Conservation (phyloP, 2,888 invertebrate genomes). For the Thera britannica region DNA sequence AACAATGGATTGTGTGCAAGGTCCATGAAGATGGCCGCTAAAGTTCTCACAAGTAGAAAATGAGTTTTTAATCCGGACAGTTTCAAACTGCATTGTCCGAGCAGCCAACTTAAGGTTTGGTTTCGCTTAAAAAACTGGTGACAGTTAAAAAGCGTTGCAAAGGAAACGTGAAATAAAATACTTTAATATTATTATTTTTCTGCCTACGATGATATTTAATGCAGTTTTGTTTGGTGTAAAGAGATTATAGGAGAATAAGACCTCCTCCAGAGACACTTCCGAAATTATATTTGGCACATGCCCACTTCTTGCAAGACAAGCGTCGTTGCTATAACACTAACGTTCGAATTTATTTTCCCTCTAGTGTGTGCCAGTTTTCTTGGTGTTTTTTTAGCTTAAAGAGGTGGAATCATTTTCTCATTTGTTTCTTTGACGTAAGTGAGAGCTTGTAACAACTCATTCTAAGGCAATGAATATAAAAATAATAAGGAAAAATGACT, state of each 20-base stretch:
- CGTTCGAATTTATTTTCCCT: not conserved
- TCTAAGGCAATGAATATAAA: not conserved
- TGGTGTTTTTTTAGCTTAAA: not conserved
- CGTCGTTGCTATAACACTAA: not conserved
- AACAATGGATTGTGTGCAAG: not conserved
- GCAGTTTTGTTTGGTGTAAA: too few relatives aligned
- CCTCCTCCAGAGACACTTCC: not conserved
- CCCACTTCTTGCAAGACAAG: not conserved
- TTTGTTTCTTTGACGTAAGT: not conserved
- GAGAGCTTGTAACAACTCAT: not conserved
- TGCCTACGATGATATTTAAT: too few relatives aligned
- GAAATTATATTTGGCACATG: not conserved
- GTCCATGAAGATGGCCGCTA: conserved; percentile 4
- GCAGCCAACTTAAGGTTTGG: not conserved
- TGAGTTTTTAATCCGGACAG: conserved; percentile 29
- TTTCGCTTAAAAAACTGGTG: not conserved
- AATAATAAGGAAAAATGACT: too few relatives aligned
- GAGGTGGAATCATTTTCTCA: not conserved
- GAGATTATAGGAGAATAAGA: not conserved
- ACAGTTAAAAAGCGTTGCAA: not conserved
- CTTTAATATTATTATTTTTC: too few relatives aligned
- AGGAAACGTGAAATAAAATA: not conserved
- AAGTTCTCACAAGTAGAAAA: conserved; percentile 17
- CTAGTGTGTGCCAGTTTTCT: not conserved
- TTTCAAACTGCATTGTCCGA: conserved; percentile 26